These are phyloP conservation scores for Henricia sp. DNA, from an alignment of 53 echinoderm and acorn worm genomes.

Conservation along the genomic window DNA sequence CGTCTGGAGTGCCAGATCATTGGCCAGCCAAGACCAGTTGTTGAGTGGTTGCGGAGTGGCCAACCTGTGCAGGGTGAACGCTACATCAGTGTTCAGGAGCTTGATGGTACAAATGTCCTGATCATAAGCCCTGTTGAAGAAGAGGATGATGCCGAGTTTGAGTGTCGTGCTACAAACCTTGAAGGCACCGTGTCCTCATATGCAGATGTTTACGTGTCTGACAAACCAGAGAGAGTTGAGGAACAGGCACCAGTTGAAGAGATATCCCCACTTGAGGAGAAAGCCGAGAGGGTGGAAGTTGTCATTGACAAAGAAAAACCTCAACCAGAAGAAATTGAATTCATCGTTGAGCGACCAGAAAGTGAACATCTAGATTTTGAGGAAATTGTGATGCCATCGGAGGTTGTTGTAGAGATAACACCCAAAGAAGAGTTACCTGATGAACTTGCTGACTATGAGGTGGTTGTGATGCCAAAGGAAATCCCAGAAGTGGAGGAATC, in stretches of 20 bases:
- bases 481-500: conserved; percentile 42
- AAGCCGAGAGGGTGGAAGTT: conserved; percentile 58
- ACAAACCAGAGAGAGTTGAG: conserved; percentile 50
- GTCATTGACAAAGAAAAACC: conserved; percentile 51
- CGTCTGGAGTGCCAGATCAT: conserved; percentile 77
- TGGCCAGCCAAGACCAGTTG: conserved; percentile 77
- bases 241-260: conserved; percentile 53
- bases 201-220: conserved; percentile 79
- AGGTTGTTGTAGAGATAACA: too few species aligned
- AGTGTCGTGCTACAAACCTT: conserved; percentile 86
- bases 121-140: conserved; percentile 79
- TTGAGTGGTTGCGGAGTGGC: conserved; percentile 78
- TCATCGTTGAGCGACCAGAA: conserved; percentile 49
- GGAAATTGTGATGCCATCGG: conserved; percentile 54
- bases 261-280: conserved; percentile 38
- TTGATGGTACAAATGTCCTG: conserved; percentile 72
- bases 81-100: conserved; percentile 66
- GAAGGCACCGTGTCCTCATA: conserved; percentile 87
- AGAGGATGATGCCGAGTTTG: conserved; percentile 95
- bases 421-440: conserved; percentile 2
- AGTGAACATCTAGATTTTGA: conserved; percentile 47
- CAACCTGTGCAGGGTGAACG: conserved; percentile 74
- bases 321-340: conserved; percentile 58
- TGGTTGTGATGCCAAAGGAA: conserved; percentile 23
- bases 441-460: conserved; percentile 17